Base-by-base conservation (phyloP, 2,888 invertebrate species). In the Pseudococcus jackbeardsleyi region DNA sequence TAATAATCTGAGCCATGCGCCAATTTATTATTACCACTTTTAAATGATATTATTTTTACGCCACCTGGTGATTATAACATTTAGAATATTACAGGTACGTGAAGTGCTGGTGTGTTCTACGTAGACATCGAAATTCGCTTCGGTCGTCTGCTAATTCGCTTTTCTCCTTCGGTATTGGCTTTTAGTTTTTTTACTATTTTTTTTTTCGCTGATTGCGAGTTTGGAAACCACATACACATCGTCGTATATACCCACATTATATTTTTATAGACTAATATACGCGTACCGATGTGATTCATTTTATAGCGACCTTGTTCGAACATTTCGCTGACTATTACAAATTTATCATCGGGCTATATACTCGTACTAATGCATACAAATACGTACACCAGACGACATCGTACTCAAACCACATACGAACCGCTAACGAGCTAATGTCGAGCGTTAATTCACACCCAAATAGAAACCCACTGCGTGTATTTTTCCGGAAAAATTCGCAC, bases 281-380 rank as follows among this genome's bases (percentile, higher is more conserved):
- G 64, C 64, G 64, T 64, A 64, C 64, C 11, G 64, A 64, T 64
- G 64, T 64, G 64, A 64, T 64, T 64, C 64, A 64, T 64, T 64
- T 64, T 64, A 64, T 22, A 64, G 64, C 64, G 22, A 64, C 64
- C 64, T 64, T 64, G 64, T 64, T 64, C 22, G 22, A 64, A 64
- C 64, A 64, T 64, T 64, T 64, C 22, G 64, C 22, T 64, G 22
- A 64, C 64, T 54, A 54, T 54, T 54, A 54, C 54, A 15, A 54
- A 54, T 54, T 54, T n/a, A 54, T 50, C 50, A 50, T 50, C 17
- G n/a, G 54, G 59, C 59, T 59, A 42, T 42, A 42, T 42, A n/a
- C 26, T 33, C 26, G 26, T 33, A 33, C 59, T 64, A 64, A 64
- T 9, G 64, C 22, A 64, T 64, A 64, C 22, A 22, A 59, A 59